Conservation (phyloP, 53 echinoderm and acorn worm species). For the Paelopatides confundens region DNA sequence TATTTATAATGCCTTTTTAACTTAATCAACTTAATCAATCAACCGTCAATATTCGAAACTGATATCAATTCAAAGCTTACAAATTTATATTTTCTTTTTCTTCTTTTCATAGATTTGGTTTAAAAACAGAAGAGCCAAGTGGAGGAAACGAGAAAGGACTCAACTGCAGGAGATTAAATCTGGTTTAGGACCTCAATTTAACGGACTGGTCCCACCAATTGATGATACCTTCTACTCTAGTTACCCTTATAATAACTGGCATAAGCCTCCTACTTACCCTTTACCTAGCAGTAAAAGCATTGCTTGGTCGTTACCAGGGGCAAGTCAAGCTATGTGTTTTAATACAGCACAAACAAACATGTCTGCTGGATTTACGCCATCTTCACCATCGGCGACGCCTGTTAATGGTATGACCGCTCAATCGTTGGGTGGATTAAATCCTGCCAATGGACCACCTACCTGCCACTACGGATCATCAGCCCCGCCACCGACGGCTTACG, state of each 20-base stretch:
- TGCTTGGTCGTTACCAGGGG: conserved; percentile 82
- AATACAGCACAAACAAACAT: conserved; percentile 68
- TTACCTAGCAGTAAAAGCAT: conserved; percentile 85
- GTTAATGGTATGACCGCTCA: conserved; percentile 87
- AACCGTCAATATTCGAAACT: no score
- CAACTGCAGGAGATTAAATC: conserved; percentile 94
- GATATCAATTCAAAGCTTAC: no score
- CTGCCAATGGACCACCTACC: conserved; percentile 61
- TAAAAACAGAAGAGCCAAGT: conserved; percentile 97
- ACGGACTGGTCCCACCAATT: conserved; percentile 90
- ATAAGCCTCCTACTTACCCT: conserved; percentile 63
- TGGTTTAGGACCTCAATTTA: conserved; percentile 90
- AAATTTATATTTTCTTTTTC: not conserved
- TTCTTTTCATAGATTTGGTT: conserved; percentile 85
- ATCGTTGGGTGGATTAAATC: conserved; percentile 79
- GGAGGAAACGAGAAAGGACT: conserved; percentile 94
- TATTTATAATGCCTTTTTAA: no score
- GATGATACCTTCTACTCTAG: conserved; percentile 94
- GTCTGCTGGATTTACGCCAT: conserved; percentile 62
- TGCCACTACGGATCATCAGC: conserved; percentile 81
- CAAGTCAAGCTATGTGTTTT: conserved; percentile 87
- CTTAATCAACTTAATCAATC: no score
- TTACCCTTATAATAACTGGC: conserved; percentile 99
- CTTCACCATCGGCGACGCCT: conserved; percentile 68
- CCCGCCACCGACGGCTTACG: conserved; percentile 79